Evolutionary conservation across 2,888 invertebrate genomes (phyloP), one percentile per base, ranked within the genome.

Genomic region (Drosophila flavopinicola): DNA sequence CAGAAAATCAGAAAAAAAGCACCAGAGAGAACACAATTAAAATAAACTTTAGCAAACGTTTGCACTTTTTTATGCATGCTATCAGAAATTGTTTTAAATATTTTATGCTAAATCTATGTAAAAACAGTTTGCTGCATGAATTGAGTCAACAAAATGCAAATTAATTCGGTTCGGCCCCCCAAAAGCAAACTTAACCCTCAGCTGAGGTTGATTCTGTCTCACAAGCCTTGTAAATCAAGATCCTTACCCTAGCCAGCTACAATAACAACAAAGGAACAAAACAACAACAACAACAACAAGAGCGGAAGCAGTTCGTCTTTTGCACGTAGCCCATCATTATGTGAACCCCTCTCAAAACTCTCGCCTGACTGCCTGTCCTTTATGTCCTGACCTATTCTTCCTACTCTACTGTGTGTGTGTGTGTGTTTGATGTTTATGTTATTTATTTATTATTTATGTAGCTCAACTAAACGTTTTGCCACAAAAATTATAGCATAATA

Each of bases 391-490:
- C 29, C 27, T 20, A 13, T n/a, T n/a, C 11, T 20, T 7, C 7
- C 13, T 13, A 15, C 20, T 38, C 7, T 11, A n/a, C 2, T 29
- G 23, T 38, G 24, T 52, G 25, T 52, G 42, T 47, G 59, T 56
- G 37, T 42, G 33, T 48, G 56, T 47, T 24, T n/a, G n/a, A n/a
- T 58, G 48, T 54, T 39, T 56, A 44, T 61, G 63, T 63, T 72
- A 60, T 60, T 70, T 85, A 87, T 79, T 79, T 84, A 79, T 86
- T 79, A 86, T 79, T 87, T 79, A 79, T 79, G 78, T 79, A 72
- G 85, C 78, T 85, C 87, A 85, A 87, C 78, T 87, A 87, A 80
- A 83, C 84, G 86, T 75, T 75, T 86, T 85, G 87, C 72, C 82
- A 73, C 82, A 72, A 72, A 70, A 86, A 84, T 80, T 84, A 75